phyloP scores from a whole-genome alignment of 2,113 vertebrate species.

The Emberiza fucata region DNA sequence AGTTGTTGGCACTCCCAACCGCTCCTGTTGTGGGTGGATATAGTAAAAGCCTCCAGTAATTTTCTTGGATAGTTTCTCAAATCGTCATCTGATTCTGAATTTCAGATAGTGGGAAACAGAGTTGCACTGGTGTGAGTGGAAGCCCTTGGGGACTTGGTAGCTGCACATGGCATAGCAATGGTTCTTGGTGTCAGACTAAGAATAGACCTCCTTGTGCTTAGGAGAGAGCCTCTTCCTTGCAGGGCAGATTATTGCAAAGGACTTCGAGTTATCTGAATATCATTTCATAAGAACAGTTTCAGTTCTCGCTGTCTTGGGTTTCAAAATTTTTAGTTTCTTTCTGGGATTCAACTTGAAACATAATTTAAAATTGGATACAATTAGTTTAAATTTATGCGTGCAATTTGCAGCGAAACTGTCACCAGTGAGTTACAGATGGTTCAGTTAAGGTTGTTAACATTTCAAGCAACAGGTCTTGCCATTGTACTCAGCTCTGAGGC shows the following conservation, averaged over 20 bases:
- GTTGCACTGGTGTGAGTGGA: not conserved
- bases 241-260: not conserved
- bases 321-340: not conserved
- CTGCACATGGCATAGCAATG: fast-evolving
- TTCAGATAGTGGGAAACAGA: not conserved
- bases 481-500: not conserved
- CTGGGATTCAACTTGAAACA: not conserved
- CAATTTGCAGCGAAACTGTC: not conserved
- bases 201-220: not conserved
- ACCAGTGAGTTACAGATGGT: not conserved
- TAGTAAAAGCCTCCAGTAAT: not conserved
- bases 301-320: not conserved
- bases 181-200: not conserved
- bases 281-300: not conserved
- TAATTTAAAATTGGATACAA: not conserved
- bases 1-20: not conserved
- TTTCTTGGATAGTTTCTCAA: not conserved
- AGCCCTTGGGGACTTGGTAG: not conserved
- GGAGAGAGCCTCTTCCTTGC: not conserved
- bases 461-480: not conserved
- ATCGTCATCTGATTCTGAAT: not conserved
- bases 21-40: not conserved
- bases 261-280: not conserved
- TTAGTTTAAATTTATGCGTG: not conserved
- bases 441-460: fast-evolving